These are phyloP conservation scores for Panurus biarmicus DNA, from an alignment of 2,113 vertebrate genomes.

Conservation along the genomic window DNA sequence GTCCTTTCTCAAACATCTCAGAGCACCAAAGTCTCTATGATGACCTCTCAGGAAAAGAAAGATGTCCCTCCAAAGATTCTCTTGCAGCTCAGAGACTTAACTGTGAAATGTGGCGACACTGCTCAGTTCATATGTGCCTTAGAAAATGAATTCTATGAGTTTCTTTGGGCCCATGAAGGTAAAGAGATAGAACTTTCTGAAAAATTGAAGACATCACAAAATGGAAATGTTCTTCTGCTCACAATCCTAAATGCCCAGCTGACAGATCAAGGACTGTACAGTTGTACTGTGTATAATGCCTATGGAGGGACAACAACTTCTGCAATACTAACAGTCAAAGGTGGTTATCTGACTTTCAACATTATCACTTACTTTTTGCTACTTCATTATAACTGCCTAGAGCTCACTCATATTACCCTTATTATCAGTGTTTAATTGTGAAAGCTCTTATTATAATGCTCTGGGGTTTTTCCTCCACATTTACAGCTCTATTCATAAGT, in stretches of 20 bases:
- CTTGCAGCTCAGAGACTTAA: conserved; percentile 75
- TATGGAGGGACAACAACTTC: conserved; percentile 74
- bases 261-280: conserved; percentile 79
- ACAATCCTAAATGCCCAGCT: conserved; percentile 70
- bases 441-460: neutral
- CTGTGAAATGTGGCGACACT: conserved; percentile 69
- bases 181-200: conserved; percentile 65
- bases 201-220: conserved; percentile 72
- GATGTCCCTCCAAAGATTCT: conserved; percentile 63
- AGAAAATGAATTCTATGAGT: conserved; percentile 66
- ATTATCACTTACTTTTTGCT: conserved; percentile 57
- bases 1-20: conserved; percentile 39
- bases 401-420: neutral
- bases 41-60: neutral
- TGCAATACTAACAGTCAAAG: conserved; percentile 84
- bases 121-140: conserved; percentile 81
- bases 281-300: conserved; percentile 75
- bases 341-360: conserved; percentile 78
- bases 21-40: conserved; percentile 4
- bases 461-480: neutral
- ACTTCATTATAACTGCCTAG: conserved; percentile 1
- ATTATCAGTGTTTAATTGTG: neutral
- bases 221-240: conserved; percentile 73
- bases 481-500: conserved; percentile 17
- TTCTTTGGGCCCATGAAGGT: conserved; percentile 79